These are phyloP conservation scores for Chirona hameri DNA, from an alignment of 2,888 invertebrate genomes.

Conservation along the genomic window DNA sequence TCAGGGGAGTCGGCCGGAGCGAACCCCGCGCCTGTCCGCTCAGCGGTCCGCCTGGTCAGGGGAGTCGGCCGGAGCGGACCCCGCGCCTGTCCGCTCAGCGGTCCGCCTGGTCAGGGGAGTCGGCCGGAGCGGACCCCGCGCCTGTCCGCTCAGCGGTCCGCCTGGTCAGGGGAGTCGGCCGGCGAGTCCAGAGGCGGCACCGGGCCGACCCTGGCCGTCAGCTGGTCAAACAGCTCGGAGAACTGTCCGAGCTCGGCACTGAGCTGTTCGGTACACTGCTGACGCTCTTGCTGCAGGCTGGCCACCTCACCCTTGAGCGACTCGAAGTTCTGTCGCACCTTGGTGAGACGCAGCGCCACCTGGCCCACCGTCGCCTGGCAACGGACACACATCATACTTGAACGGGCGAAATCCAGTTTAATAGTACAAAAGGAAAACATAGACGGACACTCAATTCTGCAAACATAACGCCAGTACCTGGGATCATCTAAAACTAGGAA, in stretches of 20 bases:
- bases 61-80: too few relatives aligned
- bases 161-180: neutral
- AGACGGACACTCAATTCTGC: neutral
- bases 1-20: too few relatives aligned
- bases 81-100: too few relatives aligned
- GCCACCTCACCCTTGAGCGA: neutral
- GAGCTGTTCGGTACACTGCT: neutral
- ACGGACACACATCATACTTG: neutral
- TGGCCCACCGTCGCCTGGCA: neutral
- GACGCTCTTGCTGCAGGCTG: neutral
- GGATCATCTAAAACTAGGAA: too few relatives aligned
- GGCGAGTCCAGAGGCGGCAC: neutral
- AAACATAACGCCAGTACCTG: too few relatives aligned
- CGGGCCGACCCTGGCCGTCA: neutral
- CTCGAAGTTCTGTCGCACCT: neutral
- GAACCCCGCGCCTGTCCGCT: too few relatives aligned
- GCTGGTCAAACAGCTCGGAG: constrained; percentile 7
- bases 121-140: too few relatives aligned
- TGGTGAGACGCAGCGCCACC: neutral
- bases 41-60: too few relatives aligned
- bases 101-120: too few relatives aligned
- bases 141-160: too few relatives aligned
- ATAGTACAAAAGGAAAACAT: neutral
- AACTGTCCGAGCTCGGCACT: neutral
- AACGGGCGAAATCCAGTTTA: too few relatives aligned